Base-by-base conservation (phyloP, 2,113 vertebrate species). In the Solea senegalensis region DNA sequence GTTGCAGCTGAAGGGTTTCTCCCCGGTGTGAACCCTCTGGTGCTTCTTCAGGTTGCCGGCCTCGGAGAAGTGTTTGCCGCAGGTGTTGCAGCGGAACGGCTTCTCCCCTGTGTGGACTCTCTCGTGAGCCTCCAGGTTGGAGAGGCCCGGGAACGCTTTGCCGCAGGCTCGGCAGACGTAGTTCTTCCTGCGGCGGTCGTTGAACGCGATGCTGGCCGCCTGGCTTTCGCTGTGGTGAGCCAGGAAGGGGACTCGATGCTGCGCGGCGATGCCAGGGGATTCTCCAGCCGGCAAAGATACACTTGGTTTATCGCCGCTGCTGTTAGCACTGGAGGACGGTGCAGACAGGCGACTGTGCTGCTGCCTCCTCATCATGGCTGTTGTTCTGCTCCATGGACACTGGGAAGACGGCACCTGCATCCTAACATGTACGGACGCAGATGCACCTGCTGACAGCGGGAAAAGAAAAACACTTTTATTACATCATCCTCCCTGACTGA, bases 41-140 rank as follows among this genome's bases (percentile, higher is more conserved):
- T 93, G 92, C 54, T 92, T 93, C 59, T 93, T 93, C 50, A 93
- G 84, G 71, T 93, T 93, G 4, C 92, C 91, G 0, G 92, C 91
- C 83, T 93, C 91, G 0, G 91, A 90, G 72, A 93, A 93, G 45
- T 78, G 60, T 55, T 91, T 92, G 12, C 91, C 92, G 8, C 92
- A 93, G 9, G 81, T 91, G 45, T 78, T 65, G 2, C 92, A 93
- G 74, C 64, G 48, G 66, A 90, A 93, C 0, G 92, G 92, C 45
- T 89, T 92, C 74, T 93, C 92, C 1, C 92, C 92, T 0, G 92
- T 93, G 80, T 93, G 92, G 28, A 93, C 89, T 10, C 92, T 82
- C 60, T 88, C 83, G 11, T 93, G 92, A 14, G 89, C 85, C 70
- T 92, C 90, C 51, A 92, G 66, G 9, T 93, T 92, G 21, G 91